phyloP scores from a whole-genome alignment of 2,113 vertebrate species.

The Chamaetylas fuelleborni region DNA sequence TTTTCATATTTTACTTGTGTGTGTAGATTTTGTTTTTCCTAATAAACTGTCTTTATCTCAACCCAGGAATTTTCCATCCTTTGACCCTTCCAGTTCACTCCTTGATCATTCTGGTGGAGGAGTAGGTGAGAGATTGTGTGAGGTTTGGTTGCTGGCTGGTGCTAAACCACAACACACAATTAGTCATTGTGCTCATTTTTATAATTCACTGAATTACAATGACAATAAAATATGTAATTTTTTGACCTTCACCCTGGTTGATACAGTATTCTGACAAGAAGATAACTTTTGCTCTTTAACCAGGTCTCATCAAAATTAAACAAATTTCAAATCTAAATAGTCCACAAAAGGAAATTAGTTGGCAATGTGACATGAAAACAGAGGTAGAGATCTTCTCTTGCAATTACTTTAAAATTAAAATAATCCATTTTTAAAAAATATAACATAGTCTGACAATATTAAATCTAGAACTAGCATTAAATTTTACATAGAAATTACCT shows the following conservation, averaged over 20 bases:
- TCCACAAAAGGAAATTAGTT: rapidly evolving
- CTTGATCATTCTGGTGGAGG: not conserved
- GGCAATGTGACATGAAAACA: not conserved
- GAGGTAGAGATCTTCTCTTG: not conserved
- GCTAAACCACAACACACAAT: not conserved
- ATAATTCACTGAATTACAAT: not conserved
- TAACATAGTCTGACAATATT: not conserved
- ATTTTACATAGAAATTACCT: not conserved
- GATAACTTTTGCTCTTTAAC: not conserved
- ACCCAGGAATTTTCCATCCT: not conserved
- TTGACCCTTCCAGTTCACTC: rapidly evolving
- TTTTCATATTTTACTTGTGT: not conserved
- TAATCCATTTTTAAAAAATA: not conserved
- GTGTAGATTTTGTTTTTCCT: not conserved
- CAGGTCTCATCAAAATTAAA: not conserved
- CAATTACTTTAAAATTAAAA: not conserved
- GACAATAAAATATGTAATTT: not conserved
- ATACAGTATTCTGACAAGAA: not conserved
- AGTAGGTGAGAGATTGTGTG: not conserved
- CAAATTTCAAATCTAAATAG: not conserved
- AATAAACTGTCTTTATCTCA: not conserved
- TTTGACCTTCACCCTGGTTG: not conserved
- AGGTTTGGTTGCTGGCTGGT: not conserved
- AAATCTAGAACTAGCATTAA: not conserved
- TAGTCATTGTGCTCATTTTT: not conserved